Base-by-base conservation (phyloP, 1,140 invertebrate species). In the Heterodera schachtii region DNA sequence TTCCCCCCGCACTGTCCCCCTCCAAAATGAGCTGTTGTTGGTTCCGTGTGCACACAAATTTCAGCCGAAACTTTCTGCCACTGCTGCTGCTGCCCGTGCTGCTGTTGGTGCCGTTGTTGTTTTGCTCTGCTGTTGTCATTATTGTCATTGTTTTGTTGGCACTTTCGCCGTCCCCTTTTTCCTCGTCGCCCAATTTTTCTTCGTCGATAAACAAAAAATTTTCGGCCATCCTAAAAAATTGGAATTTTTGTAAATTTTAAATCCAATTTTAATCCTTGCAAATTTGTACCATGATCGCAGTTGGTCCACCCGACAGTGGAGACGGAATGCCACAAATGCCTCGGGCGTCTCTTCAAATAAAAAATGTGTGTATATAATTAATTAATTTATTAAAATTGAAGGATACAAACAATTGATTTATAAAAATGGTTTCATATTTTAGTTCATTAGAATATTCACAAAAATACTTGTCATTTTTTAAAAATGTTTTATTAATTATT, bases 121-220 rank as follows among this genome's bases (percentile, higher is more conserved):
- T 52, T 8, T 52, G 52, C 8, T 31, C 31, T 52, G 52, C 52
- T 52, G 52, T 1, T 52, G 31, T 31, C 31, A 31, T 31, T 31
- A 31, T n/a, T n/a, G n/a, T 0, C 31, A 31, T 31, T 31, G 31
- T 31, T 31, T 31, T 31, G 31, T 31, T 31, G 31, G 31, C 31
- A 31, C 31, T 31, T 31, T 31, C 49, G 49, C 41, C 69, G 31
- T 16, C 66, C 66, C 31, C n/a, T 60, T 8, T 64, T 16, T 47
- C 41, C 44, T 81, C 73, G 31, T 21, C 46, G 47, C 21, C 60
- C 9, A 81, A 21, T 69, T 76, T 81, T 66, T 75, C 69, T 21
- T 83, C 81, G 66, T 66, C 74, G 44, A 81, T 52, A 31, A 85
- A 57, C n/a, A 80, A 7, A 74, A 84, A 84, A 60, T 84, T 84